phyloP scores from a whole-genome alignment of 2,888 invertebrate species.

The Heliconius erato region DNA sequence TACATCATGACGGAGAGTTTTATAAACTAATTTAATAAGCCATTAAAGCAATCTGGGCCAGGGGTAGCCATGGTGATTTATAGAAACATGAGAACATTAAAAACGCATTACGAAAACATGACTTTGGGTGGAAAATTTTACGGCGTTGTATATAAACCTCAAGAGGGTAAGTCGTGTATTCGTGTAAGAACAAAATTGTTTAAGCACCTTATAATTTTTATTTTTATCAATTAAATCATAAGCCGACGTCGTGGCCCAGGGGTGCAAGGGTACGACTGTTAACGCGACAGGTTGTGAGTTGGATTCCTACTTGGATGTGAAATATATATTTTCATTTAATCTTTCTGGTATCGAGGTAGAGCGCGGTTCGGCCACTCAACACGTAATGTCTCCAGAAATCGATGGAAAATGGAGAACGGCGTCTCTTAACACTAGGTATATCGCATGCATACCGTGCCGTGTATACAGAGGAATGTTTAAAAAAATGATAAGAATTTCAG shows the following conservation, averaged over 20 bases:
- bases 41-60: conserved; percentile 85
- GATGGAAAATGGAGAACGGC: neutral
- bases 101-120: conserved; percentile 86
- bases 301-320: too few relatives aligned
- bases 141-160: conserved; percentile 72
- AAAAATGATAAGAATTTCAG: neutral
- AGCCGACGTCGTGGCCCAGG: neutral
- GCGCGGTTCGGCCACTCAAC: neutral
- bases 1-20: conserved; percentile 57
- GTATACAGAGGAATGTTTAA: neutral
- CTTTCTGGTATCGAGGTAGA: too few relatives aligned
- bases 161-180: conserved; percentile 70
- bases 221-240: conserved; percentile 5
- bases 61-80: conserved; percentile 83
- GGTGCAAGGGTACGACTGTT: too few relatives aligned
- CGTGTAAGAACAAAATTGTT: conserved; percentile 58
- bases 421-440: neutral
- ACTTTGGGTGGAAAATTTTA: conserved; percentile 82
- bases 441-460: neutral
- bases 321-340: too few relatives aligned
- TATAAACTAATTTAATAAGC: conserved; percentile 78
- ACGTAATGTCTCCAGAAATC: neutral
- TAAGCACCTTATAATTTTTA: conserved; percentile 33
- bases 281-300: too few relatives aligned
- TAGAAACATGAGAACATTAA: conserved; percentile 86